Conservation (phyloP, 2,888 invertebrate species). For the Laothoe populi region DNA sequence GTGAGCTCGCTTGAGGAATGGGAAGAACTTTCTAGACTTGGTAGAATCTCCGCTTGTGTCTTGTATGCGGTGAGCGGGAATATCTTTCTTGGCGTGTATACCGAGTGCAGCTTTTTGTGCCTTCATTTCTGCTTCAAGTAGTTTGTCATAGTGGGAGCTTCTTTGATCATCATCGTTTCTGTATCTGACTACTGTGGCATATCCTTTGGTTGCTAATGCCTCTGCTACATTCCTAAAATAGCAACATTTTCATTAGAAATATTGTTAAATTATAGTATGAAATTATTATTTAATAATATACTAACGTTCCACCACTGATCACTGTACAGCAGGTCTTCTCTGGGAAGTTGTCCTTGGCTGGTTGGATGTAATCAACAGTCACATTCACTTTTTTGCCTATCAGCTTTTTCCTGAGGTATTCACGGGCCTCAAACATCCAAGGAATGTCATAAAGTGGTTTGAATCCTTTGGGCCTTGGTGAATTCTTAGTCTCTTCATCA, state of each 20-base stretch:
- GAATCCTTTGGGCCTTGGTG: slow-evolving; percentile 88
- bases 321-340: slow-evolving; percentile 98
- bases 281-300: slow-evolving; percentile 35
- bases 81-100: slow-evolving; percentile 94
- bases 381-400: slow-evolving; percentile 97
- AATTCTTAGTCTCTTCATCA: slow-evolving; percentile 88
- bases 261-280: slow-evolving; percentile 3
- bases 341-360: slow-evolving; percentile 95
- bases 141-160: slow-evolving; percentile 95
- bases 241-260: background rate
- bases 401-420: slow-evolving; percentile 97
- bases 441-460: slow-evolving; percentile 99
- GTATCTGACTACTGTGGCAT: slow-evolving; percentile 96
- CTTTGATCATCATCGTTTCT: slow-evolving; percentile 98
- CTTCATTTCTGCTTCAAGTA: slow-evolving; percentile 96
- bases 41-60: slow-evolving; percentile 93
- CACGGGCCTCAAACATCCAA: slow-evolving; percentile 99
- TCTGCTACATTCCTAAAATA: slow-evolving; percentile 94
- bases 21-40: slow-evolving; percentile 96
- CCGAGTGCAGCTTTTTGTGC: slow-evolving; percentile 93
- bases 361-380: slow-evolving; percentile 97
- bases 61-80: slow-evolving; percentile 92
- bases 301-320: slow-evolving; percentile 86
- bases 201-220: slow-evolving; percentile 95
- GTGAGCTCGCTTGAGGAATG: slow-evolving; percentile 95